Evolutionary conservation across 2,888 invertebrate genomes (phyloP), one percentile per base, ranked within the genome.

Genomic region (Aspidiotus destructor): DNA sequence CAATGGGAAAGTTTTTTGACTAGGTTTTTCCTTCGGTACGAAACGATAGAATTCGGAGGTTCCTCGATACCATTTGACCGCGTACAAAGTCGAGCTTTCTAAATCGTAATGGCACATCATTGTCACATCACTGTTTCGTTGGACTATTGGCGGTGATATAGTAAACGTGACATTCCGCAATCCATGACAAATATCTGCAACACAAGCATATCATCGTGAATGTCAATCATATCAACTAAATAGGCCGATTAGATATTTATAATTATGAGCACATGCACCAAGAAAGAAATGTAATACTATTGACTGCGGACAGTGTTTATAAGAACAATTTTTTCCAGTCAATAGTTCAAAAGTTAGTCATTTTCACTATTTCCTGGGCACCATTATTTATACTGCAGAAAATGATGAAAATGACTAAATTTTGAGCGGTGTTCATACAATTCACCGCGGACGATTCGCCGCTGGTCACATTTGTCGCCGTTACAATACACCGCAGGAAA

Each of bases 51-150:
- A 91, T 80, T 92, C 92, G 75, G 86, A 82, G 75, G 80, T 83
- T 7, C 91, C 92, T 69, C 91, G 82, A 79, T 91, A 92, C 88
- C 90, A 92, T 80, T 92, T 91, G 71, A 92, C 88, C 6, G 89
- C 85, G 79, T 92, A 92, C 61, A 92, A 81, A 0, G 85, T 85
- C 7, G 84, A 85, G 0, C 84, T 85, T 75, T 89, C 86, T 78
- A 90, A 82, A 76, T 91, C 87, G 75, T 90, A 86, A 72, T 84
- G 81, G 78, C 92, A 92, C 68, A 83, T 81, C 60, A 91, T 79
- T 8, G 85, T 84, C 2, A 86, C 87, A 73, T 85, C 82, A 61
- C 84, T 83, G 8, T 85, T 85, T 68, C 84, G 80, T 75, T 86
- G 82, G 63, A 89, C 88, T 6, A 83, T 82, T 62, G 83, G 79